Conservation (phyloP, 2,888 invertebrate species). For the Dicranocentrus wangi region DNA sequence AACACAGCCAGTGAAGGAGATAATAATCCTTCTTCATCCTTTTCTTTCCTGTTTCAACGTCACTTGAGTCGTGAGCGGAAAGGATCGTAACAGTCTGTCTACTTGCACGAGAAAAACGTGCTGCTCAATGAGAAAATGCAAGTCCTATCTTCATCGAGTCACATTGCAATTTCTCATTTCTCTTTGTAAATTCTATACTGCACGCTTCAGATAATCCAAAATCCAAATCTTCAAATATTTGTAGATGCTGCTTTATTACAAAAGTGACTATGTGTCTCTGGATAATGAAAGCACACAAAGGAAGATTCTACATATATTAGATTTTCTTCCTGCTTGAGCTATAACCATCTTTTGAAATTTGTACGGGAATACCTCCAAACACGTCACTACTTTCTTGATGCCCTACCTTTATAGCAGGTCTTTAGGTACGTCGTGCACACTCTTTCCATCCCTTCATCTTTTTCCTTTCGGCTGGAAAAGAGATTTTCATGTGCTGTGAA, state of each 20-base stretch:
- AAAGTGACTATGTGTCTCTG: background rate
- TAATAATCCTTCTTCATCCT: conserved; percentile 31
- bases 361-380: background rate
- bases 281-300: conserved; percentile 24
- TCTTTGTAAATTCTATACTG: conserved; percentile 44
- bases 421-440: too few species aligned
- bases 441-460: conserved; percentile 17
- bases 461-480: conserved; percentile 31
- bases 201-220: conserved; percentile 38
- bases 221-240: conserved; percentile 49
- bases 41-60: conserved; percentile 18
- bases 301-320: background rate
- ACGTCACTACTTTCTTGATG: background rate
- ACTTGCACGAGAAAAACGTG: background rate
- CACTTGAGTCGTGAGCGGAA: conserved; percentile 20
- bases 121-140: background rate
- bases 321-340: too few species aligned
- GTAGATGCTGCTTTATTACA: conserved; percentile 31
- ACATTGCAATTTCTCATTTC: conserved; percentile 35
- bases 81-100: background rate
- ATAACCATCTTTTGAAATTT: conserved; percentile 6
- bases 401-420: background rate
- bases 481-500: conserved; percentile 23
- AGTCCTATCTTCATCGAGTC: background rate
- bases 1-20: conserved; percentile 19